A percentile compares a stretch with the other conserved stretches of the same genome.
Conservation (phyloP, 2,797 vertebrate genomes). For the Halcyon badia region DNA sequence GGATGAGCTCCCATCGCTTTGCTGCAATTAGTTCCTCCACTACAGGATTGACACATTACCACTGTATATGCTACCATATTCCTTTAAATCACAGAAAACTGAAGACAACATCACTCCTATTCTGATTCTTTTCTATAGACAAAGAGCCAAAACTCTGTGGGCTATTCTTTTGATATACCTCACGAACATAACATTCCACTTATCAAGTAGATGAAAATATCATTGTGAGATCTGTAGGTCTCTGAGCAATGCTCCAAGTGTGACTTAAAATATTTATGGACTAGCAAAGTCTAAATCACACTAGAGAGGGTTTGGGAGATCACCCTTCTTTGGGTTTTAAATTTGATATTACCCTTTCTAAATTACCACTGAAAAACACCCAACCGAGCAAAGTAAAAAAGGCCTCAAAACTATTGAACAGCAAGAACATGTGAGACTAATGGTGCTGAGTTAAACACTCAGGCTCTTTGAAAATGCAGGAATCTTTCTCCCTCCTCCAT, state of each 20-base stretch:
- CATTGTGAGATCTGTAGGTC: not conserved
- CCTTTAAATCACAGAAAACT: not conserved
- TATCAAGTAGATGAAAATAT: not conserved
- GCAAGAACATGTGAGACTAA: not conserved
- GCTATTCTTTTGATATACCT: not conserved
- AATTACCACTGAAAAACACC: not conserved
- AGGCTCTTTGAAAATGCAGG: not conserved
- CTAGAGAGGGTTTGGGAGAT: not conserved
- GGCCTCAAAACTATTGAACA: not conserved
- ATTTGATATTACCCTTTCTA: not conserved
- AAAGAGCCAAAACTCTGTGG: not conserved
- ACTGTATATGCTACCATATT: not conserved
- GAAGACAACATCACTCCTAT: not conserved
- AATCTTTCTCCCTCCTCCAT: not conserved
- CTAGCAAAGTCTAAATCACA: not conserved
- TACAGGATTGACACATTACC: not conserved
- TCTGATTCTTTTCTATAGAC: not conserved
- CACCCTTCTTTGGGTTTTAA: not conserved
- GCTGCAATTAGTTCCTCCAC: not conserved
- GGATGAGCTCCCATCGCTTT: not conserved
- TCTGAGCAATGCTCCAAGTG: not conserved
- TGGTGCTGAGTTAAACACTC: not conserved
- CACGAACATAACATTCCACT: not conserved
- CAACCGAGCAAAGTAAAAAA: not conserved
- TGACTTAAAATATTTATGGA: not conserved